Base-by-base conservation (phyloP, 2,888 invertebrate genomes). In the Perithous albicinctus region DNA sequence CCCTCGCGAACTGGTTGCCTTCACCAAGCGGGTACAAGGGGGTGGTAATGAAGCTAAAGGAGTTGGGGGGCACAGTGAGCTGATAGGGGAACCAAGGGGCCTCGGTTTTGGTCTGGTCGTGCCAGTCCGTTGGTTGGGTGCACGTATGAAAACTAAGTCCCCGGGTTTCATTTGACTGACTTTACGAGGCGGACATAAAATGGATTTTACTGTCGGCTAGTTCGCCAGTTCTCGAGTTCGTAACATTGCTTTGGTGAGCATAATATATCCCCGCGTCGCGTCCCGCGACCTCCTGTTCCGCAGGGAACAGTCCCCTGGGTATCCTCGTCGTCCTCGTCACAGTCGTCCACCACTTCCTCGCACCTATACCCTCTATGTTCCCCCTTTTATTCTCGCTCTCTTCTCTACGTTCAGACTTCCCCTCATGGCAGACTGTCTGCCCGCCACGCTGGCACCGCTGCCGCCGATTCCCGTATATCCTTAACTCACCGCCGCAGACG, bases 171-270 rank as follows among this genome's bases (percentile, higher is more conserved):
- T 91, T 91, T 90, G 91, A 91, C 91, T 91, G 91, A 88, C 91
- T 91, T 91, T 91, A 91, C 91, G 91, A 91, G 89, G 85, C 83
- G 89, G 90, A 90, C 91, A 91, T 91, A 91, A 91, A 91, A 90
- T 90, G 91, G 90, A 91, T 91, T 91, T 91, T 91, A 91, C 90
- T 91, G 91, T 91, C 91, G 91, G 91, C 91, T 91, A 91, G 91
- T 91, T 91, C 91, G 90, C 91, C 90, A 91, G 91, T 91, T 91
- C 90, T 91, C 90, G 89, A 91, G 90, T 91, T 89, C 89, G 90
- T 90, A 91, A 91, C 91, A 89, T 90, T 90, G 91, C 91, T 90
- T 90, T 89, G 87, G 86, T 87, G 88, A 88, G 86, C 87, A 89
- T 89, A 89, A 88, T 88, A 90, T 86, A 88, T 79, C 75, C 78